Evolutionary conservation across 2,888 invertebrate species (phyloP), one percentile per base, ranked within the genome.

Genomic region (Drosophila buzzatii): DNA sequence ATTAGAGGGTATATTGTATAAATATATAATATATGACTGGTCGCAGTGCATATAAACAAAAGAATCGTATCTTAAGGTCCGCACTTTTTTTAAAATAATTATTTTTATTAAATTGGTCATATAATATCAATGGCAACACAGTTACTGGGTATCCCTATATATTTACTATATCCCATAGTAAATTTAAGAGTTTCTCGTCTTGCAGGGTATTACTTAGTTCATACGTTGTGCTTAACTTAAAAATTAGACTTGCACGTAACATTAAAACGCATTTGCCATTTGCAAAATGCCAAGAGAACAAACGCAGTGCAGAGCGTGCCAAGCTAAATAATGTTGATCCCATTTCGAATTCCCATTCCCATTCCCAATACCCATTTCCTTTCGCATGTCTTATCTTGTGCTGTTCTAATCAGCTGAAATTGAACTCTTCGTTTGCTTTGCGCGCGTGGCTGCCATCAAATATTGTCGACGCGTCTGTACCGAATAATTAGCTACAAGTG

Each of bases 371-470:
- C 18, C n/a, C 31, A 51, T 27, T 45, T 7, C 35, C 20, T 35
- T 53, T 42, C 41, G 18, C 31, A 49, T 16, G n/a, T 18, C 31
- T 8, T n/a, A 35, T 39, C 31, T 58, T 55, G 41, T 3, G 18
- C 16, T 47, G 47, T 56, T 47, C 52, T 59, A 82, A 83, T 83
- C 85, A 72, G 67, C 63, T 31, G 10, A 65, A 69, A 52, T 53
- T 49, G 44, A 61, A 44, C 51, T 49, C 9, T 16, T 14, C 64
- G 49, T 66, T 76, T 55, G 42, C n/a, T 16, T 35, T 4, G 52
- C 57, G 70, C 79, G 79, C 81, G 77, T 79, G 81, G 70, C 78
- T 73, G 55, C 20, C 47, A 70, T 70, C 77, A 76, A 81, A 67
- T 51, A 49, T 31, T n/a, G 47, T 37, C 18, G 49, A 45, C 31